A percentile compares a stretch with the other conserved stretches of the same genome.
These are phyloP conservation scores for Stylophora pistillata DNA, from an alignment of 64 coral and sea anemone genomes.

Conservation along the genomic window DNA sequence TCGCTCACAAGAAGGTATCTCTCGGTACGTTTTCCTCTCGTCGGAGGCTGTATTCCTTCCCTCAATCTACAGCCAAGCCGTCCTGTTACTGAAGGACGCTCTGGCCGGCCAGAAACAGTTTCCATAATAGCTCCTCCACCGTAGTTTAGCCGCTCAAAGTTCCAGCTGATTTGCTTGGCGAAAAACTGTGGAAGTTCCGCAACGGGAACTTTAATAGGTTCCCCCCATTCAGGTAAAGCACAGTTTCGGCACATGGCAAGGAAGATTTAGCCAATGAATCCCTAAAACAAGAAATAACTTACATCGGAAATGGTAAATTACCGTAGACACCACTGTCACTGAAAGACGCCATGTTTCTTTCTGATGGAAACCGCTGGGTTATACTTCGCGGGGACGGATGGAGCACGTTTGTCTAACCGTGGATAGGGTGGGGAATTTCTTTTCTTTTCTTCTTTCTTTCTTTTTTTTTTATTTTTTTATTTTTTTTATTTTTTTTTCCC, in stretches of 20 bases:
- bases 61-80: slow-evolving; percentile 83
- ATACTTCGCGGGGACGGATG: no score
- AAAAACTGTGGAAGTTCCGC: slow-evolving; percentile 82
- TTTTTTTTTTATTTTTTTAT: no score
- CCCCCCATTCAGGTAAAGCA: slow-evolving; percentile 94
- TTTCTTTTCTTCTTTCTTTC: no score
- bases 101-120: slow-evolving; percentile 70
- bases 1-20: slow-evolving; percentile 98
- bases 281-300: not conserved
- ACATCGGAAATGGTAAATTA: slow-evolving; percentile 6
- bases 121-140: slow-evolving; percentile 91
- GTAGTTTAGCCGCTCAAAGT: slow-evolving; percentile 98
- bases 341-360: slow-evolving; percentile 23
- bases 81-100: slow-evolving; percentile 92
- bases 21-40: slow-evolving; percentile 57
- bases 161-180: slow-evolving; percentile 97
- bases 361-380: slow-evolving; percentile 12
- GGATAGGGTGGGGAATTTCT: no score
- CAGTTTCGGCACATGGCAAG: slow-evolving; percentile 90
- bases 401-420: no score
- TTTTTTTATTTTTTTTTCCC: no score
- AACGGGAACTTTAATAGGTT: slow-evolving; percentile 80
- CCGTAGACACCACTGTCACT: not conserved
- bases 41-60: slow-evolving; percentile 73
- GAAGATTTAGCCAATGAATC: not conserved